Conservation (phyloP, 2,113 vertebrate species). For the Sceloporus undulatus region DNA sequence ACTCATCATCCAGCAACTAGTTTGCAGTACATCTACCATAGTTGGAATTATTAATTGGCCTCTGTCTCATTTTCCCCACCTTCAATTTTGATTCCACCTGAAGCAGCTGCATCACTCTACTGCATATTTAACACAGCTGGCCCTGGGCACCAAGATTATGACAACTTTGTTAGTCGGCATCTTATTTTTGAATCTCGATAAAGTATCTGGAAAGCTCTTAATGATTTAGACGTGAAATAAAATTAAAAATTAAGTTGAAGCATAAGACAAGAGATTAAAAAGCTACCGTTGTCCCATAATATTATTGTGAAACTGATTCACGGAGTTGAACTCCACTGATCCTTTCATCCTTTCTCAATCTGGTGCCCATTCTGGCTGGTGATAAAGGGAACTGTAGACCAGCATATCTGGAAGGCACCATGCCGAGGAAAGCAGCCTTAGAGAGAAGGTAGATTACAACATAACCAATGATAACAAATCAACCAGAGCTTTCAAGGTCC, state of each 20-base stretch:
- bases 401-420: background rate
- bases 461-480: background rate
- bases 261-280: background rate
- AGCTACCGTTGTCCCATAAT: background rate
- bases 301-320: background rate
- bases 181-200: no score
- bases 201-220: no score
- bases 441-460: background rate
- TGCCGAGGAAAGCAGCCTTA: background rate
- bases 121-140: no score
- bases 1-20: no score
- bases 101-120: no score
- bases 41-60: no score
- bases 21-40: no score
- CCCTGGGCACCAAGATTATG: no score
- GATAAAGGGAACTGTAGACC: background rate
- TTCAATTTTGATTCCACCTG: no score
- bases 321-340: background rate
- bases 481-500: background rate
- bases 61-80: no score
- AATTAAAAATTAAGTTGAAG: background rate
- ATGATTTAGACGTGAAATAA: background rate
- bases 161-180: no score
- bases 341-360: no score
- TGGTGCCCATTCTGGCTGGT: background rate